Base-by-base conservation (phyloP, 1,140 invertebrate genomes). In the Hyles vespertilio region DNA sequence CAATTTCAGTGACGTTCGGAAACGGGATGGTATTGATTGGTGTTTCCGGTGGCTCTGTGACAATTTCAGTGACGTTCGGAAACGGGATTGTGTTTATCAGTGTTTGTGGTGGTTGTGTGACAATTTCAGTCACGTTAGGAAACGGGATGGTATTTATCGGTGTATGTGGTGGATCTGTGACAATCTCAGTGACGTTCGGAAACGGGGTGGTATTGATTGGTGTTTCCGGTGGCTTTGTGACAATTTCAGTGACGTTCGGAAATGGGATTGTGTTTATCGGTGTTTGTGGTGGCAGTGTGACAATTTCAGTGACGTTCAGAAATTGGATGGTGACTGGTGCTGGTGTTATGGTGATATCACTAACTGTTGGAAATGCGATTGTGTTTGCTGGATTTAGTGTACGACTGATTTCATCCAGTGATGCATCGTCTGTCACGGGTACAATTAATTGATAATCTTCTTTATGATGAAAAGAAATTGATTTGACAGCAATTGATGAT, bases 11-110 rank as follows among this genome's bases (percentile, higher is more conserved):
- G 22, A 56, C 11, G 10, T 44, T 47, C n/a, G n/a, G n/a, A n/a
- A n/a, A n/a, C n/a, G n/a, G 3, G 54, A 56, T 48, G 5, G 54
- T 56, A 5, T 34, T 33, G 4, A 47, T 33, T 33, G 54, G 32
- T 32, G 54, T 47, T 34, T 22, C 44, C 48, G n/a, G 44, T 47
- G 11, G 43, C 52, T 54, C 10, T 22, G 51, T 56, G 10, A 32
- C 10, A n/a, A 34, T 33, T 56, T 46, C 54, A 34, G 12, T 32
- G 44, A 56, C 45, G 10, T 43, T 47, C 34, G 54, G 54, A 33
- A 56, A 56, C 10, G 54, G 54, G 4, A 56, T 36, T 1, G 53
- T 56, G 5, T 47, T 44, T 22, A 48, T 47, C 3, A 45, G 22
- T 32, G 44, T 56, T 12, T 33, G 33, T 40, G 3, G 40, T 44